phyloP scores from a whole-genome alignment of 2,797 vertebrate species.

The Enteromius viviparus region DNA sequence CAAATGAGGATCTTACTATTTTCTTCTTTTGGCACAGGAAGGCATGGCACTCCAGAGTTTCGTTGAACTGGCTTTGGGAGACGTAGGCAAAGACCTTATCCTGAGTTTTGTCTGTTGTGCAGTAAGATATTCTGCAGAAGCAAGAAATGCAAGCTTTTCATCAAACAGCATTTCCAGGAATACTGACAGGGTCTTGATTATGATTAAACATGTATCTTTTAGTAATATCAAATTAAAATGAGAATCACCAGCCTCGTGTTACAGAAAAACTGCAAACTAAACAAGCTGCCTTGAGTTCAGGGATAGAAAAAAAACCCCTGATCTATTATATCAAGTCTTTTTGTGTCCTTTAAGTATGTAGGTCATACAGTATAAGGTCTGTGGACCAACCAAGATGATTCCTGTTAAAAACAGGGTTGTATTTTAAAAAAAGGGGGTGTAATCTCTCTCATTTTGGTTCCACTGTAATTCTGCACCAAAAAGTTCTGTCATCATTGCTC shows the following conservation, averaged over 20 bases:
- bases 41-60: constrained; percentile 90
- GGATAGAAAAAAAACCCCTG: neutral
- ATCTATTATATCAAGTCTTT: neutral
- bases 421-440: neutral
- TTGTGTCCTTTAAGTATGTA: neutral
- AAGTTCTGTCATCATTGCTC: neutral
- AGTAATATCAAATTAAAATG: neutral
- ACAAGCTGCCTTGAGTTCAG: neutral
- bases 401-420: neutral
- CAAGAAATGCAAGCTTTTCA: constrained; percentile 22
- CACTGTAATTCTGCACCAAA: neutral
- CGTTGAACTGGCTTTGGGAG: constrained; percentile 87
- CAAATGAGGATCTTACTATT: constrained; percentile 76
- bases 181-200: neutral
- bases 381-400: neutral
- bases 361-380: neutral
- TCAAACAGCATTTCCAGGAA: neutral
- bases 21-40: constrained; percentile 94
- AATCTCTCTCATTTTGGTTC: neutral
- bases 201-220: neutral
- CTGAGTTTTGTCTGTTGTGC: constrained; percentile 93
- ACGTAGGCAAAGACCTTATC: constrained; percentile 94
- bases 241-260: neutral
- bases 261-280: neutral
- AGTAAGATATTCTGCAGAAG: constrained; percentile 88